A percentile compares a stretch with the other conserved stretches of the same genome.
phyloP scores from a whole-genome alignment of 2,888 invertebrate species.

The Cantharis lateralis region DNA sequence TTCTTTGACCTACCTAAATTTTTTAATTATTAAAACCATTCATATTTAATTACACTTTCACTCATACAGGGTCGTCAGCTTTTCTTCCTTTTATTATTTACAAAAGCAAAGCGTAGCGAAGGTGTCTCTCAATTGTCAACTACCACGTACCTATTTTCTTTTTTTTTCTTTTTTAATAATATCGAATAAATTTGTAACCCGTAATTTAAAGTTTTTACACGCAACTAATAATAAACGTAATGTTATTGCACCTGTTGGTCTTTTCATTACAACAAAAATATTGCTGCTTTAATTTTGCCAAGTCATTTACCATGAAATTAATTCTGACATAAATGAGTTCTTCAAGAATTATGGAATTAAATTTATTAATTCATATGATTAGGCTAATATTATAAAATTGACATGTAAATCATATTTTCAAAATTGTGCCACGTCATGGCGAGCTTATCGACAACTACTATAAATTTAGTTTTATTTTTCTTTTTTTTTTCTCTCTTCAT shows the following conservation, averaged over 20 bases:
- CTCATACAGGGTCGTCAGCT: not conserved
- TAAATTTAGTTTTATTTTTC: not conserved
- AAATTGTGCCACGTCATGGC: not conserved
- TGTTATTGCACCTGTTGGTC: constrained; percentile 29
- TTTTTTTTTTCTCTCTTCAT: not conserved
- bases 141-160: not conserved
- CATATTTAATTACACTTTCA: constrained; percentile 27
- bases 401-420: constrained; percentile 7
- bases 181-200: constrained; percentile 21
- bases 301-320: constrained; percentile 30
- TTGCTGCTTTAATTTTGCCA: constrained; percentile 19
- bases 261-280: not conserved
- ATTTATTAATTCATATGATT: constrained; percentile 22
- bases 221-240: constrained; percentile 22
- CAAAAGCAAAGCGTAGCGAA: no score
- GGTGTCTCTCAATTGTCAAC: no score
- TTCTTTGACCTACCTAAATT: constrained; percentile 27
- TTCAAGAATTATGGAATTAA: constrained; percentile 23
- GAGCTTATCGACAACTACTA: not conserved
- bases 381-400: constrained; percentile 4
- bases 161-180: not conserved
- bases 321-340: constrained; percentile 25
- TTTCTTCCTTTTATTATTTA: no score
- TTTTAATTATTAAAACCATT: constrained; percentile 29
- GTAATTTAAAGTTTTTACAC: constrained; percentile 32